phyloP scores from a whole-genome alignment of 2,888 invertebrate genomes.

The Scrobipalpa costella region DNA sequence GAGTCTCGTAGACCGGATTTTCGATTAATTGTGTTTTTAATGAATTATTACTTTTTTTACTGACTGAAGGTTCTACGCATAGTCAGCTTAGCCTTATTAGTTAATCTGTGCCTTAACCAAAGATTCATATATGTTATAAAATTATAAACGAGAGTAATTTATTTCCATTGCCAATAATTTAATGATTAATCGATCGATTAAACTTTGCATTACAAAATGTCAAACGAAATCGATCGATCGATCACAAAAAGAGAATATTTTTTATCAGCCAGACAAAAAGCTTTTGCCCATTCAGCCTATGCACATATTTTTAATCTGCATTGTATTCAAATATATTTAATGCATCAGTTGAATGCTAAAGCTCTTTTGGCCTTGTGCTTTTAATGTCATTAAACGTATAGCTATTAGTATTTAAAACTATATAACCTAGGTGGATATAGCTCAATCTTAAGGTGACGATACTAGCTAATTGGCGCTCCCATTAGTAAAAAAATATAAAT shows the following conservation, averaged over 20 bases:
- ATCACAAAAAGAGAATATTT: constrained; percentile 7
- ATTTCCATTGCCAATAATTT: background rate
- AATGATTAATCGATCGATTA: background rate
- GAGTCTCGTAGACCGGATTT: too few relatives aligned
- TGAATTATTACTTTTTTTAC: too few relatives aligned
- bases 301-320: constrained; percentile 20
- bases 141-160: too few relatives aligned
- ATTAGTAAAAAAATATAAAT: too few relatives aligned
- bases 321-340: constrained; percentile 25
- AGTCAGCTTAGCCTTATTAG: too few relatives aligned
- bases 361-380: constrained; percentile 20
- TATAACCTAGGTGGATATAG: background rate
- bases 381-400: constrained; percentile 26
- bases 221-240: constrained; percentile 12
- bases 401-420: constrained; percentile 3
- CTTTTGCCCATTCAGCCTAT: constrained; percentile 1
- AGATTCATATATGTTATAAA: too few relatives aligned
- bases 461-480: too few relatives aligned
- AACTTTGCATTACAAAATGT: constrained; percentile 4
- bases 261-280: background rate
- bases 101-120: too few relatives aligned
- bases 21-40: too few relatives aligned
- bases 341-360: constrained; percentile 8
- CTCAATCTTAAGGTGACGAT: too few relatives aligned
- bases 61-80: too few relatives aligned